Evolutionary conservation across 2,113 vertebrate genomes (phyloP).

Genomic region (Notarius quadriscutis): DNA sequence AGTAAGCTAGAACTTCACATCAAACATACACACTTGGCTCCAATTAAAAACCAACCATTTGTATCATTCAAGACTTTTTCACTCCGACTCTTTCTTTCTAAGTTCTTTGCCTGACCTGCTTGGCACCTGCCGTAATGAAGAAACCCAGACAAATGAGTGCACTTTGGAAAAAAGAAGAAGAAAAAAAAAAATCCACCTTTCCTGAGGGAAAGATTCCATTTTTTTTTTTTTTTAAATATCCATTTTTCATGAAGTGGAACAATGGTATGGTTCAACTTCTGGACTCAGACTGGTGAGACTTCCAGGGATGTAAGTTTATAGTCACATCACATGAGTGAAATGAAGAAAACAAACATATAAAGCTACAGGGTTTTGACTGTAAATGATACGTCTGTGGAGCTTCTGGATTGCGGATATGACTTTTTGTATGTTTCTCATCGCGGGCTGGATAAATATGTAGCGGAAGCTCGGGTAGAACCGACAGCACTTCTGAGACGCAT

Average conservation of each 20-base stretch:
- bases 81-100: not conserved
- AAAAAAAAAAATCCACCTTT: slow-evolving; percentile 23
- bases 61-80: not conserved
- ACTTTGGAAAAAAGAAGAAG: not conserved
- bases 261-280: slow-evolving; percentile 46
- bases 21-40: not conserved
- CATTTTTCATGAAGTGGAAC: slow-evolving; percentile 46
- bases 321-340: not conserved
- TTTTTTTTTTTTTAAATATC: not conserved
- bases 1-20: not conserved
- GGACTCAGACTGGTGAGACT: not conserved
- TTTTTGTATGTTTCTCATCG: not conserved
- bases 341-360: not conserved
- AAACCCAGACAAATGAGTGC: not conserved
- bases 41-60: not conserved
- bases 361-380: not conserved
- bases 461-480: not conserved
- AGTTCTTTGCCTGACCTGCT: not conserved
- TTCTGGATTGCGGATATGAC: not conserved
- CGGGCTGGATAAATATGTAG: not conserved
- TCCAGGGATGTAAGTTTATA: not conserved
- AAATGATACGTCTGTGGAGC: slow-evolving; percentile 5
- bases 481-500: not conserved
- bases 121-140: not conserved
- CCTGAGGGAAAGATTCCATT: slow-evolving; percentile 43